These are phyloP conservation scores for Dasyornis broadbenti DNA, from an alignment of 2,113 vertebrate genomes.

Conservation along the genomic window DNA sequence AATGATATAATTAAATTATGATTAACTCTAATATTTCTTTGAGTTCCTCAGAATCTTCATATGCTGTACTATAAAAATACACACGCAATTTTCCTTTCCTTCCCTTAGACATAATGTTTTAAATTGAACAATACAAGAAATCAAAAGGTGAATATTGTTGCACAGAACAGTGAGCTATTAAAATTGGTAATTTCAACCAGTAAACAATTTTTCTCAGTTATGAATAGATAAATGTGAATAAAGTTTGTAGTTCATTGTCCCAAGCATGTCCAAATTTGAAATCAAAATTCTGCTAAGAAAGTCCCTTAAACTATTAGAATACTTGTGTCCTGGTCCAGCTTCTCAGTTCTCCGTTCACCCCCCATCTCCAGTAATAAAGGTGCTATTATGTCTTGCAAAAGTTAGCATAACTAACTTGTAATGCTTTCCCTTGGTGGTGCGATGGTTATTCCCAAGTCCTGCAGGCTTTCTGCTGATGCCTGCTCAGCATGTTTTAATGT, in stretches of 20 bases:
- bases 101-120: neutral
- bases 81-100: neutral
- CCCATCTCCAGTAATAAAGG: neutral
- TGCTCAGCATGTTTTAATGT: neutral
- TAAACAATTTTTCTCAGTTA: neutral
- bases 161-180: neutral
- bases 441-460: neutral
- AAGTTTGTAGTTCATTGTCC: neutral
- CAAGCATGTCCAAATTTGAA: neutral
- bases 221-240: neutral
- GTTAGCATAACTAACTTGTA: neutral
- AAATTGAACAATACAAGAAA: neutral
- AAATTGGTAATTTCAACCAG: neutral
- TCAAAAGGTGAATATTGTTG: neutral
- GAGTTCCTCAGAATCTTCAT: neutral
- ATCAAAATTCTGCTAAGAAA: neutral
- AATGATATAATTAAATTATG: conserved; percentile 23
- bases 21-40: neutral
- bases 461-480: neutral
- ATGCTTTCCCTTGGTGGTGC: neutral
- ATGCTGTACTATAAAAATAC: neutral
- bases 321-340: neutral
- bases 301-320: neutral
- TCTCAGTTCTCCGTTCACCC: neutral
- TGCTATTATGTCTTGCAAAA: neutral